Conservation (phyloP, 2,113 vertebrate genomes). For the Gasterosteus aculeatus region DNA sequence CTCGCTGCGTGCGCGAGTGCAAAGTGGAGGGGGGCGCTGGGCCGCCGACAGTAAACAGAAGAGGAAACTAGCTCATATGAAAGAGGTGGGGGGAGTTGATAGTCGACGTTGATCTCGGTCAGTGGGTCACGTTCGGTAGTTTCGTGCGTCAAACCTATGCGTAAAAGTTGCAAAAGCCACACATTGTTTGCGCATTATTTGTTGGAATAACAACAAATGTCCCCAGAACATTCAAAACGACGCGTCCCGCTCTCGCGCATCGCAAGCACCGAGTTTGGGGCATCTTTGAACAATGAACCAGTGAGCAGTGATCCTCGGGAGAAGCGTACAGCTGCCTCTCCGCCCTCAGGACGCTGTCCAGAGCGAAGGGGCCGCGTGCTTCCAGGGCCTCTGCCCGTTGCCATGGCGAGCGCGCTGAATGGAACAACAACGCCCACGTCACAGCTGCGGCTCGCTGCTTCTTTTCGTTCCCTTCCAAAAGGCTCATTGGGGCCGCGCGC, state of each 20-base stretch:
- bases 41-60: slow-evolving; percentile 50
- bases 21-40: slow-evolving; percentile 51
- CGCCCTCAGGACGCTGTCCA: slow-evolving; percentile 84
- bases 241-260: background rate
- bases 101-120: slow-evolving; percentile 25
- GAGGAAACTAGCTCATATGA: background rate
- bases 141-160: slow-evolving; percentile 44
- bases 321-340: slow-evolving; percentile 73
- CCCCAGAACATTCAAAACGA: background rate
- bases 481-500: slow-evolving; percentile 80
- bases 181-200: background rate
- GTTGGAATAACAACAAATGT: too few species aligned
- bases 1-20: slow-evolving; percentile 69
- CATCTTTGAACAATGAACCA: slow-evolving; percentile 4
- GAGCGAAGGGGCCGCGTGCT: slow-evolving; percentile 88
- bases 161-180: slow-evolving; percentile 54
- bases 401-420: slow-evolving; percentile 92
- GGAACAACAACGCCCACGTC: slow-evolving; percentile 92
- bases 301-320: slow-evolving; percentile 28
- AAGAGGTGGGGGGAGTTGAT: too few species aligned
- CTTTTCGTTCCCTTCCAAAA: slow-evolving; percentile 78
- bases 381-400: slow-evolving; percentile 90
- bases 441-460: slow-evolving; percentile 83
- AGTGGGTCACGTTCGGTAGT: slow-evolving; percentile 35
- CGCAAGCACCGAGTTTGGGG: background rate